phyloP scores from a whole-genome alignment of 2,797 vertebrate species.

The Xiphorhynchus erythropygius region DNA sequence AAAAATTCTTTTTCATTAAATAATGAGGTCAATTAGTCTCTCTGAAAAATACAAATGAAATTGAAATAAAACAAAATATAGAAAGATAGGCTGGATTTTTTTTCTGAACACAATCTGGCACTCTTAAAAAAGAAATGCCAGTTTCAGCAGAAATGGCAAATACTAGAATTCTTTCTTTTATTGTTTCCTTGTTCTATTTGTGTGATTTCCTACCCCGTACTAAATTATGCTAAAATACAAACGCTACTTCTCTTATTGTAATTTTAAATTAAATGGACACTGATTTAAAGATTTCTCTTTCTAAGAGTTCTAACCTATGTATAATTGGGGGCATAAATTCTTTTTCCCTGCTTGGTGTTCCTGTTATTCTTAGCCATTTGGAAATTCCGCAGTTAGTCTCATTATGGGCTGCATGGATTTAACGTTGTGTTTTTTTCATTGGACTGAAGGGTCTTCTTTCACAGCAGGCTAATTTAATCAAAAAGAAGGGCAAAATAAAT shows the following conservation, averaged over 20 bases:
- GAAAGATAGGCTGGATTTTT: fast-evolving
- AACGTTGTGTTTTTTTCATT: background rate
- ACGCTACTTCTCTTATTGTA: background rate
- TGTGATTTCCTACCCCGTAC: background rate
- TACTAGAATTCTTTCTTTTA: background rate
- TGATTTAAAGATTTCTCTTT: background rate
- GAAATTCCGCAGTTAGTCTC: background rate
- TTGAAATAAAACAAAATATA: background rate
- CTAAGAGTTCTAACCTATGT: background rate
- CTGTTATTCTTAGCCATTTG: background rate
- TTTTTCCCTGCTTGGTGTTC: background rate
- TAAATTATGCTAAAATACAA: background rate
- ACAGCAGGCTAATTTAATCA: background rate
- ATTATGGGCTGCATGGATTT: background rate
- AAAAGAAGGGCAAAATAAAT: background rate
- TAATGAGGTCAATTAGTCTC: background rate
- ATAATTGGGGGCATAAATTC: background rate
- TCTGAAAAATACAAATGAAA: background rate
- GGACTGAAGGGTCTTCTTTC: background rate
- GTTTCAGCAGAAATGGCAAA: background rate
- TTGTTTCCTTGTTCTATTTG: background rate
- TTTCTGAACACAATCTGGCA: background rate
- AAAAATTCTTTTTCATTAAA: background rate
- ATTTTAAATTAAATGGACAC: background rate
- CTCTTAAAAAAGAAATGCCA: background rate